Base-by-base conservation (phyloP, 2,888 invertebrate species). In the Tachina grossa region DNA sequence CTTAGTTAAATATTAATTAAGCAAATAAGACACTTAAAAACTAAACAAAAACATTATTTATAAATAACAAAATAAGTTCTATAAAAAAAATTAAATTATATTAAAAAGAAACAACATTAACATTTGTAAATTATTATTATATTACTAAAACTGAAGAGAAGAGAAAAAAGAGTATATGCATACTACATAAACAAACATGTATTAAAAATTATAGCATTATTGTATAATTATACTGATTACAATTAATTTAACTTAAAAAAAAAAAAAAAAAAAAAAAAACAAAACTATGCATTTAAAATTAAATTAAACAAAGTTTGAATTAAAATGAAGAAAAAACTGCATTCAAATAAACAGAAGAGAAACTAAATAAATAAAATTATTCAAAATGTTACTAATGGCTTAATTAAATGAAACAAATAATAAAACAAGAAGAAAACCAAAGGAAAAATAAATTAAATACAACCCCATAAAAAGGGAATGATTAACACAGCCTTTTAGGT, bases 371-470 rank as follows among this genome's bases (percentile, higher is more conserved):
- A 69, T 68, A 61, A 69, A 80, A 76, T 74, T 84, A 80, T 76
- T 83, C 49, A 68, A 85, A 83, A 80, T 83, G 85, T 85, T 85
- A 83, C 83, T 85, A 83, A 85, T 80, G 79, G 85, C 85, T 85
- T 85, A 83, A 80, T 83, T 83, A 76, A 79, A 66, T 66, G 78
- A 83, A 77, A 13, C 39, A 77, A 69, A 53, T 19, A 76, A 68
- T 49, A 10, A 68, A 68, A 47, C 22, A 31, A 47, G 71, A 71
- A 75, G 41, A 79, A 22, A 76, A 31, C 1, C 63, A 75, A 43
- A 74, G n/a, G 6, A 31, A 74, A 79, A 43, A 74, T 22, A n/a
- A 71, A 43, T 11, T 39, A 71, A 80, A 72, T 53, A 79, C 66
- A 80, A 1, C 43, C 41, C 61, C 43, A 10, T 19, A 68, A 66